Evolutionary conservation across 2,797 vertebrate genomes (phyloP), one percentile per base, ranked within the genome.

Genomic region (Uromys caudimaculatus): DNA sequence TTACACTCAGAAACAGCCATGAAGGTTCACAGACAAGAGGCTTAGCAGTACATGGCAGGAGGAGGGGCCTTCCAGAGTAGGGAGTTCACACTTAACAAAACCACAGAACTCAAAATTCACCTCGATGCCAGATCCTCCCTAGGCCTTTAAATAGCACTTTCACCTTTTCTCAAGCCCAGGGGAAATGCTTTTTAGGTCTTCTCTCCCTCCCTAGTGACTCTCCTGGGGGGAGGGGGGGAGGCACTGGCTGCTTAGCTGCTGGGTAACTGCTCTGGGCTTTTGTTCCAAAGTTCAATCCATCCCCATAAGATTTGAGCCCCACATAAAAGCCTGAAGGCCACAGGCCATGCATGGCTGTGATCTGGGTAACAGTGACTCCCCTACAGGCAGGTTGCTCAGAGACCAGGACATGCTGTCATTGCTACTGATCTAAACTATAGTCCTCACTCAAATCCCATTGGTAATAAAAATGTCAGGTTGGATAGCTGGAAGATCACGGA

Each of bases 321-420:
- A 21, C 10, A 13, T 69, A 41, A 0, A 1, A n/a, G 10, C 32
- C 27, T 44, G 27, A 62, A 83, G 78, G 54, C 27, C n/a, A 17
- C 24, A 6, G 14, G 21, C 41, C 47, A 60, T 47, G 69, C 5
- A 21, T 19, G 56, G 14, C 71, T 23, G 47, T 14, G 13, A n/a
- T 54, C 27, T 2, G 79, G 56, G 27, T 82, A 41, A 52, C 29
- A 88, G 79, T 32, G 4, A 47, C 14, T 52, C 11, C 77, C 17
- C 21, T 56, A 29, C 7, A 29, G 76, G 32, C 35, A 89, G 52
- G 19, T 8, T 21, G 2, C 21, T 12, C n/a, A 41, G 24, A 0
- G n/a, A 56, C 11, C 23, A 35, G 62, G n/a, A 41, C 14, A 35
- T 0, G 4, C 29, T 50, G 0, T 16, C 10, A 0, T 6, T 16